These are phyloP conservation scores for Ptiloglossa arizonensis DNA, from an alignment of 1,140 invertebrate species.

Conservation along the genomic window DNA sequence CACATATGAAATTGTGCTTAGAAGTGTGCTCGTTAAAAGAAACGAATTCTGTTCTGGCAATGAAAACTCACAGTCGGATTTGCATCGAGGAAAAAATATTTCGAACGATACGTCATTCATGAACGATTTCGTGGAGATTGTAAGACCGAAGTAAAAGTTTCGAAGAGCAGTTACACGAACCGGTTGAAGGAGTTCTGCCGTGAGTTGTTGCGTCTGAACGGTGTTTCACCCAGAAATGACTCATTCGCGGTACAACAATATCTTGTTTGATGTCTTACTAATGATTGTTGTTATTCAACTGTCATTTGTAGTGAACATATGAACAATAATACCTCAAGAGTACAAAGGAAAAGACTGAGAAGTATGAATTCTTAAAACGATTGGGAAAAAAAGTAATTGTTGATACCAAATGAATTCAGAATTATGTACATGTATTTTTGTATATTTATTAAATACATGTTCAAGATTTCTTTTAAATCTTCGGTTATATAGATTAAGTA, in stretches of 20 bases:
- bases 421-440: background rate
- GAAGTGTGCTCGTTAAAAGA: background rate
- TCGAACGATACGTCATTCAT: background rate
- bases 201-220: constrained; percentile 25
- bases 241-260: constrained; percentile 32
- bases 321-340: background rate
- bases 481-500: too few relatives aligned
- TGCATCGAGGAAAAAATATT: background rate
- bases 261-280: constrained; percentile 22
- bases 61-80: too few relatives aligned
- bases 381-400: too few relatives aligned
- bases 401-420: background rate
- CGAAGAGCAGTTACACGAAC: constrained; percentile 54
- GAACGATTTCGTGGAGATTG: background rate
- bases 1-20: background rate
- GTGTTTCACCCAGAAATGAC: constrained; percentile 46
- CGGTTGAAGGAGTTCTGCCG: constrained; percentile 38
- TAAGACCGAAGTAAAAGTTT: constrained; percentile 50
- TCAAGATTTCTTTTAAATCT: too few relatives aligned
- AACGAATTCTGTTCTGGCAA: background rate
- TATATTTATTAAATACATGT: background rate
- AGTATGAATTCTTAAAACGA: background rate
- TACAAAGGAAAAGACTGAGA: background rate
- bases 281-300: background rate
- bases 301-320: background rate